Conservation (phyloP, 2,888 invertebrate genomes). For the Hemistola chrysoprasaria region DNA sequence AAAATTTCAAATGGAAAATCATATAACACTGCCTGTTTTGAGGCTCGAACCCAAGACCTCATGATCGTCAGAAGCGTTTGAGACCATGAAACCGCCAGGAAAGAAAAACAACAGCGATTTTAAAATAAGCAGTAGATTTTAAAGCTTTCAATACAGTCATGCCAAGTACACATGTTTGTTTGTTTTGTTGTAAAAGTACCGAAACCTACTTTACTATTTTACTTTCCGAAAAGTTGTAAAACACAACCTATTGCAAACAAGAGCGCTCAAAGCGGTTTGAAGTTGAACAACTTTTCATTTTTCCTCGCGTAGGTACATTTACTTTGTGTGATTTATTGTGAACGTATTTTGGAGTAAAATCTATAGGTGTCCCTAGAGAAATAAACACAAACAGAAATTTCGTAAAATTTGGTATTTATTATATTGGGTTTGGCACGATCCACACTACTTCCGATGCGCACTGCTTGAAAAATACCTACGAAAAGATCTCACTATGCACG, state of each 20-base stretch:
- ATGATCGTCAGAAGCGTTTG: too few species aligned
- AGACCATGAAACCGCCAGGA: too few species aligned
- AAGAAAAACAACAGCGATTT: too few species aligned
- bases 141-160: constrained; percentile 4
- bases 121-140: neutral
- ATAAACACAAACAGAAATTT: constrained; percentile 2
- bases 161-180: constrained; percentile 10
- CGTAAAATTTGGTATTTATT: constrained; percentile 2
- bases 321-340: constrained; percentile 19
- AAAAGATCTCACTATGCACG: too few species aligned
- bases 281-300: constrained; percentile 29
- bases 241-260: constrained; percentile 24
- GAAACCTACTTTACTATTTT: constrained; percentile 12
- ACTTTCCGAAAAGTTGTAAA: constrained; percentile 21
- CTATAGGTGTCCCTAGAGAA: too few species aligned
- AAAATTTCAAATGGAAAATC: too few species aligned
- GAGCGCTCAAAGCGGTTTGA: constrained; percentile 21
- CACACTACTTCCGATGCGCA: too few species aligned
- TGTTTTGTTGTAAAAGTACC: constrained; percentile 11
- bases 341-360: too few species aligned
- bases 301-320: constrained; percentile 21
- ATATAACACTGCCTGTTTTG: too few species aligned
- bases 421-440: too few species aligned
- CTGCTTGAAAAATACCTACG: too few species aligned
- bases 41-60: too few species aligned